These are phyloP conservation scores for Drosophila sturtevanti DNA, from an alignment of 1,140 invertebrate species.

Conservation along the genomic window DNA sequence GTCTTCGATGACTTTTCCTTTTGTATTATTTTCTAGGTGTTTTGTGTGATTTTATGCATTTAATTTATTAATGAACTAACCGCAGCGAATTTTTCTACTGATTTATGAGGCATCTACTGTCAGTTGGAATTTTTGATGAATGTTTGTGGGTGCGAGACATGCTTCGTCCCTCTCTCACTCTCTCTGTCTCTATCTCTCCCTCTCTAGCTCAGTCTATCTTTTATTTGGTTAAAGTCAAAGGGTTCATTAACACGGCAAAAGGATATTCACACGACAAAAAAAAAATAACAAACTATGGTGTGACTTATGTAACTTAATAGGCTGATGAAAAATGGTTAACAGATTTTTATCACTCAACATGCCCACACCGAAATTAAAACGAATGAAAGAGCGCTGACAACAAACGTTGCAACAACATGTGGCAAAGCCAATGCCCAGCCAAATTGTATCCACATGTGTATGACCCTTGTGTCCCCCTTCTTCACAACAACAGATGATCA, in stretches of 20 bases:
- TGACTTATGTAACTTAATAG: conserved; percentile 79
- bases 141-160: conserved; percentile 33
- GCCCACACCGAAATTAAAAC: conserved; percentile 28
- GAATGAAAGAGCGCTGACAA: conserved; percentile 23
- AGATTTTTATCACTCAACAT: conserved; percentile 71
- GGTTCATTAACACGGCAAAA: conserved; percentile 70
- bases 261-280: conserved; percentile 65
- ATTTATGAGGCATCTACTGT: conserved; percentile 68
- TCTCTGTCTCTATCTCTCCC: too few species aligned
- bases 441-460: conserved; percentile 77
- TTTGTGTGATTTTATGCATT: conserved; percentile 66
- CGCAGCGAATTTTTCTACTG: conserved; percentile 54
- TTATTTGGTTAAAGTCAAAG: conserved; percentile 49
- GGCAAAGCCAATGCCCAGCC: conserved; percentile 56
- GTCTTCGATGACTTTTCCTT: conserved; percentile 11
- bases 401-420: conserved; percentile 44
- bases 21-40: conserved; percentile 29
- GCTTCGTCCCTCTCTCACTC: neutral
- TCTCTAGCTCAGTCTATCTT: too few species aligned
- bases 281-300: neutral
- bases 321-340: conserved; percentile 70
- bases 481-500: conserved; percentile 41
- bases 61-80: conserved; percentile 73
- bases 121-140: conserved; percentile 55
- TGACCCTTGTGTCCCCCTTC: neutral